Percentiles rank a stretch among this genome's conserved stretches.
Evolutionary conservation across 92 coral and sea anemone species (phyloP).

Genomic region (Porites evermanni): DNA sequence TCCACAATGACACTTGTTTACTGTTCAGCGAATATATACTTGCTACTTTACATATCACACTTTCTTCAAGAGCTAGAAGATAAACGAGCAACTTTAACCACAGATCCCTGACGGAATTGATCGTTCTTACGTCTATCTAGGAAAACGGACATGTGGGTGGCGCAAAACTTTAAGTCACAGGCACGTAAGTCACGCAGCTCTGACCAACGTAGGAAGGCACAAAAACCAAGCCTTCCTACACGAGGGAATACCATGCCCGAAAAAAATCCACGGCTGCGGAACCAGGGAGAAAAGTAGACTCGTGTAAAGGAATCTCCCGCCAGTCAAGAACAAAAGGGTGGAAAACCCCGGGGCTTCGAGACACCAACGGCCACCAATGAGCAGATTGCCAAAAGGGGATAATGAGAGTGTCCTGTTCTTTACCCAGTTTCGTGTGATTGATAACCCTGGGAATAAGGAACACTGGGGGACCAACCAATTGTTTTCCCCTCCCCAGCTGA

Average conservation of each 20-base stretch:
- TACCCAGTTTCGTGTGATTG: slow-evolving; percentile 34
- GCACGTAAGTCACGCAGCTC: slow-evolving; percentile 54
- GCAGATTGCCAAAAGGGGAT: no score
- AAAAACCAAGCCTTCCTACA: slow-evolving; percentile 41
- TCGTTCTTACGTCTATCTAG: slow-evolving; percentile 34
- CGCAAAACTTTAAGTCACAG: slow-evolving; percentile 24
- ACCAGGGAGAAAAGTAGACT: slow-evolving; percentile 41
- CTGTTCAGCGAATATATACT: no score
- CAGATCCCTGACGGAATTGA: slow-evolving; percentile 37
- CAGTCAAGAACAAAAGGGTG: slow-evolving; percentile 23
- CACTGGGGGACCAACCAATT: no score
- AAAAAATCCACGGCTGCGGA: slow-evolving; percentile 48
- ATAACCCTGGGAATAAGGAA: background rate
- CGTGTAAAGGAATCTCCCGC: slow-evolving; percentile 27
- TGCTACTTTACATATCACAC: no score
- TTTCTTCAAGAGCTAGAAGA: slow-evolving; percentile 10
- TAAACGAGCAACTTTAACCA: slow-evolving; percentile 16
- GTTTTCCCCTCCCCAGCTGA: no score
- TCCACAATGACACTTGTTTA: no score
- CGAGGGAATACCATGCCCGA: slow-evolving; percentile 29
- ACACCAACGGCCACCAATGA: no score
- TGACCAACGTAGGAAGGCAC: slow-evolving; percentile 58
- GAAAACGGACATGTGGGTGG: slow-evolving; percentile 32
- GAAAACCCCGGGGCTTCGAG: slow-evolving; percentile 10
- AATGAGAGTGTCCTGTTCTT: slow-evolving; percentile 28